Conservation (phyloP, 37 sponge, comb jelly and placozoan species). For the Aplysina aerophoba region DNA sequence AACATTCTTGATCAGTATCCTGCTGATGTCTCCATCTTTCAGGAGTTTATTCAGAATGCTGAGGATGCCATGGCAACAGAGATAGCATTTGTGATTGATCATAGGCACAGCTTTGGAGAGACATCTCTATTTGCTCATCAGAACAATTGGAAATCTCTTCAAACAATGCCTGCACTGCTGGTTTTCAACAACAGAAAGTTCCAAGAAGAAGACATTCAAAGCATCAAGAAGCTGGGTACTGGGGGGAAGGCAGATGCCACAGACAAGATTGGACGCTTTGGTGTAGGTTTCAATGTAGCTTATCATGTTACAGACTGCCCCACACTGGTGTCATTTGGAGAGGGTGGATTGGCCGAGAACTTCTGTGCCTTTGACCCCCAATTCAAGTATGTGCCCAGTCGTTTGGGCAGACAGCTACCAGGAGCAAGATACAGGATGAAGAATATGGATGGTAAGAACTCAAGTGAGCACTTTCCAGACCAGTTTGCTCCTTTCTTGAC, state of each 20-base stretch:
- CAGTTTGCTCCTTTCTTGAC: slow-evolving; percentile 61
- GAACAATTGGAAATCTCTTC: slow-evolving; percentile 59
- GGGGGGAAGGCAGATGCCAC: slow-evolving; percentile 63
- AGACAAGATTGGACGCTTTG: slow-evolving; percentile 78
- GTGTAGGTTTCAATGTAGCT: slow-evolving; percentile 87
- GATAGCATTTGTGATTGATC: slow-evolving; percentile 70
- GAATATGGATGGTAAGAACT: background rate
- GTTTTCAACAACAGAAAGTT: slow-evolving; percentile 77
- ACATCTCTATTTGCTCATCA: slow-evolving; percentile 27
- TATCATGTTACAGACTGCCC: slow-evolving; percentile 90
- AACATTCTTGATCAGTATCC: slow-evolving; percentile 65
- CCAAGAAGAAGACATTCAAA: slow-evolving; percentile 66
- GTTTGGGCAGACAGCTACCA: background rate
- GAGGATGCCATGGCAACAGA: slow-evolving; percentile 81
- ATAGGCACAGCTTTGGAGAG: slow-evolving; percentile 35
- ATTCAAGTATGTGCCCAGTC: slow-evolving; percentile 22
- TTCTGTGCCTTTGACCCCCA: slow-evolving; percentile 79
- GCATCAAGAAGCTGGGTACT: slow-evolving; percentile 71
- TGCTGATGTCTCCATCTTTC: slow-evolving; percentile 63
- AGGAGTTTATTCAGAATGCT: slow-evolving; percentile 84
- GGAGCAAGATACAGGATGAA: slow-evolving; percentile 24
- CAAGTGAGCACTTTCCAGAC: slow-evolving; percentile 49
- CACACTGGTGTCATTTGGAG: slow-evolving; percentile 56
- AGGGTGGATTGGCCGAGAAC: slow-evolving; percentile 48
- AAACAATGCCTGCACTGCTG: slow-evolving; percentile 56